Evolutionary conservation across 2,797 vertebrate species (phyloP), one percentile per base, ranked within the genome.

Genomic region (Hyperoplus lanceolatus): DNA sequence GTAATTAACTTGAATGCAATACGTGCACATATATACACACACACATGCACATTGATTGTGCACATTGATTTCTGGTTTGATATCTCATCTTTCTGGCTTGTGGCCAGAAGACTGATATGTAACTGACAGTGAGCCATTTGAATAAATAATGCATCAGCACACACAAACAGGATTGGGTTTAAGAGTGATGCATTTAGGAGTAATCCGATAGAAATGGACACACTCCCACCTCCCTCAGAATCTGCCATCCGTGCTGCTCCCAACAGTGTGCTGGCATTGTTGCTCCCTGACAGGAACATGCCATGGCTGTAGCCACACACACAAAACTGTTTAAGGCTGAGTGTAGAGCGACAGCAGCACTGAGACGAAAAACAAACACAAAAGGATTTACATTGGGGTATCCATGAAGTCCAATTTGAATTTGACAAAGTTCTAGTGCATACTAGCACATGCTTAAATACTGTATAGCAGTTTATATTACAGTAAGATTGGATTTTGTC

Each of bases 1-100:
- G 51, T 72, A 80, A 86, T 84, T 84, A 85, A 79, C 69, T 72
- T 53, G 45, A 86, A 80, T 72, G 69, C 66, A 70, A 75, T 77
- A 65, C 57, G 46, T 67, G 38, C 5, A 15, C 43, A 53, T 63
- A 39, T 59, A 29, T 8, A 6, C 18, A 50, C 46, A 41, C 50
- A 49, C 39, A 38, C 36, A 36, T 21, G 21, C 72, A 55, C 46
- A 64, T 10, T 18, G 49, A 62, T 65, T 73, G n/a, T 48, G 56
- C 61, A 75, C 46, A 41, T 10, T 18, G 49, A 62, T 65, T 73
- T 69, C 48, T 57, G 55, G 12, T 81, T 73, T 78, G 58, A 82
- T 84, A 80, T 75, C 21, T 75, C 53, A 70, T 83, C 73, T 72
- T 36, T 85, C 46, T 58, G 75, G 65, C 75, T 87, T 54, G 73